Evolutionary conservation across 2,113 vertebrate genomes (phyloP).

Genomic region (Paraplagusia blochii): DNA sequence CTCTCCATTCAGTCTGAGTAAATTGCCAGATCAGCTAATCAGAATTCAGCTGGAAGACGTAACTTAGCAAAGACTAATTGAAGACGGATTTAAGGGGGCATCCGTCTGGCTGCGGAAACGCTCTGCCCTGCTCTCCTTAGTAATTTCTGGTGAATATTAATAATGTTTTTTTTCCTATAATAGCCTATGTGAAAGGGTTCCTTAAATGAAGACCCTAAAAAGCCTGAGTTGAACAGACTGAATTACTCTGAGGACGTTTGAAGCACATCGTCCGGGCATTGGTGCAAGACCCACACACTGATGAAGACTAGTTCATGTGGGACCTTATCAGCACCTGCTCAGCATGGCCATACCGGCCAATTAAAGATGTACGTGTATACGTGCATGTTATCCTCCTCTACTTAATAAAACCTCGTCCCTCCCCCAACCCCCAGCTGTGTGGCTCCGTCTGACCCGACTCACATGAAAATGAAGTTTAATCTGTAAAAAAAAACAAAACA

Average conservation of each 20-base stretch:
- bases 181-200: slow-evolving; percentile 11
- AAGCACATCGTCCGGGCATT: slow-evolving; percentile 38
- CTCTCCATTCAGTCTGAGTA: slow-evolving; percentile 63
- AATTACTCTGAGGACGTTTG: slow-evolving; percentile 58
- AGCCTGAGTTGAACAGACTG: slow-evolving; percentile 34
- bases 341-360: slow-evolving; percentile 57
- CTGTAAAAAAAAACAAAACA: slow-evolving; percentile 21
- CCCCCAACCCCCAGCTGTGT: slow-evolving; percentile 29
- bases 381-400: slow-evolving; percentile 46
- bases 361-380: slow-evolving; percentile 61
- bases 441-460: slow-evolving; percentile 43
- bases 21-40: slow-evolving; percentile 75
- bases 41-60: slow-evolving; percentile 73
- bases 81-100: slow-evolving; percentile 70
- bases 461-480: slow-evolving; percentile 32
- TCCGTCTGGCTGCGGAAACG: slow-evolving; percentile 59
- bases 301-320: slow-evolving; percentile 38
- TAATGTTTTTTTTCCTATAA: slow-evolving; percentile 68
- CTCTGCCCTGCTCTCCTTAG: slow-evolving; percentile 49
- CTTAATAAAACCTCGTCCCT: slow-evolving; percentile 50
- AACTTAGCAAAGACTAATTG: slow-evolving; percentile 73
- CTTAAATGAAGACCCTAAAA: slow-evolving; percentile 55
- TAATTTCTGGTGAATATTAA: slow-evolving; percentile 72
- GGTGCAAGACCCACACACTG: slow-evolving; percentile 31
- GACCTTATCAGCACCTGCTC: slow-evolving; percentile 59